A percentile compares a stretch with the other conserved stretches of the same genome.
Evolutionary conservation across 2,797 vertebrate genomes (phyloP).

Genomic region (Thamnophis elegans): DNA sequence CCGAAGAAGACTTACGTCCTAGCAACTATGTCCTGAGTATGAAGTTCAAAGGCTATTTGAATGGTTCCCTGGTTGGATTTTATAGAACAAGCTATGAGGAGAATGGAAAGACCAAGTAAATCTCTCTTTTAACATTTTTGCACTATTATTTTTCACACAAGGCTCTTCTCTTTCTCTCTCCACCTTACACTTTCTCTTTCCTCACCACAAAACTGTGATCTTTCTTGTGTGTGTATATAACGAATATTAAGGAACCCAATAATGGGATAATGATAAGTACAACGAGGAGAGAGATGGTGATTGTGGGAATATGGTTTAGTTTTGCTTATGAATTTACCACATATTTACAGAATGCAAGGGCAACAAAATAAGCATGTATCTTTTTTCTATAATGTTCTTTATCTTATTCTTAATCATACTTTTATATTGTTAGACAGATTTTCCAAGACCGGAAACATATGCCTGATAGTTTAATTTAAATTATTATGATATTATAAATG

Average conservation of each 20-base stretch:
- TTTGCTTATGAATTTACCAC: not conserved
- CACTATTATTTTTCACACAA: slow-evolving; percentile 34
- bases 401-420: slow-evolving; percentile 38
- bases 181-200: slow-evolving; percentile 21
- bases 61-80: slow-evolving; percentile 91
- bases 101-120: slow-evolving; percentile 78
- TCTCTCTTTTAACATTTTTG: slow-evolving; percentile 30
- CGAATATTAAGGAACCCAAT: not conserved
- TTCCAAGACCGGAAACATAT: not conserved
- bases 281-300: not conserved
- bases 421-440: slow-evolving; percentile 36
- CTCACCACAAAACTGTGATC: slow-evolving; percentile 22
- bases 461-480: not conserved
- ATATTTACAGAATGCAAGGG: not conserved
- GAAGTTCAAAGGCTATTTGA: slow-evolving; percentile 88
- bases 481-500: not conserved
- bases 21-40: slow-evolving; percentile 80
- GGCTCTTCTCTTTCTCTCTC: slow-evolving; percentile 14
- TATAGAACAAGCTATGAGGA: slow-evolving; percentile 89
- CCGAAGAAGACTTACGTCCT: slow-evolving; percentile 62
- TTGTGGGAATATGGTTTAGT: not conserved
- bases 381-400: not conserved
- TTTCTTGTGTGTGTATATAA: not conserved
- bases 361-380: not conserved
- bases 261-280: not conserved